These are phyloP conservation scores for Notothenia coriiceps DNA, from an alignment of 2,113 vertebrate genomes.

Conservation along the genomic window DNA sequence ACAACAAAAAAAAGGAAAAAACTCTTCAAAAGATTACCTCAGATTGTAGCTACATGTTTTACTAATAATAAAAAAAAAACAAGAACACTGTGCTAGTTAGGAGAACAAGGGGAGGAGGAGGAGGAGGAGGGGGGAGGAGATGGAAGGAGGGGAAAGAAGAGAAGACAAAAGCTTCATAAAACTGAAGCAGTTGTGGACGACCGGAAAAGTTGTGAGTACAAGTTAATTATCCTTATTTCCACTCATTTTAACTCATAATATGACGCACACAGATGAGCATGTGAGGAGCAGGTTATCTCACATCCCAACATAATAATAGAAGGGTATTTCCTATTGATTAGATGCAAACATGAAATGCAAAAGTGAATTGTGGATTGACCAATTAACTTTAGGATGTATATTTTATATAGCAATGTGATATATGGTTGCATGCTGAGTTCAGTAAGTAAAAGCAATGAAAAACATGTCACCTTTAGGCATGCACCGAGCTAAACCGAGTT, in stretches of 20 bases:
- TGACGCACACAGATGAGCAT: constrained; percentile 30
- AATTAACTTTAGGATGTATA: constrained; percentile 5
- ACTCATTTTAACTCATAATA: constrained; percentile 33
- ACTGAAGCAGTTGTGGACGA: constrained; percentile 74
- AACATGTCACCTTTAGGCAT: constrained; percentile 32
- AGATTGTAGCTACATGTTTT: background rate
- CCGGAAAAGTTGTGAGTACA: constrained; percentile 80
- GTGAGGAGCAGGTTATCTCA: constrained; percentile 18
- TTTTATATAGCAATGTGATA: background rate
- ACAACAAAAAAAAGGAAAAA: background rate
- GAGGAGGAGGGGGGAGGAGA: constrained; percentile 55
- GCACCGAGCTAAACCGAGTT: constrained; percentile 10
- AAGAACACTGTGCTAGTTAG: constrained; percentile 48
- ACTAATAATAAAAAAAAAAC: constrained; percentile 18
- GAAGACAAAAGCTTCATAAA: constrained; percentile 79
- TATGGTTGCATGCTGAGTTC: constrained; percentile 18
- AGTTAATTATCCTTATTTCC: constrained; percentile 56
- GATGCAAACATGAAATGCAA: constrained; percentile 4
- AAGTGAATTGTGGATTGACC: background rate
- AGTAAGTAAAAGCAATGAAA: constrained; percentile 17
- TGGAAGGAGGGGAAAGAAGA: constrained; percentile 69
- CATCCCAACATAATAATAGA: constrained; percentile 17
- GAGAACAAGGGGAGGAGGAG: constrained; percentile 51
- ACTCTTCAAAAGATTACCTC: background rate
- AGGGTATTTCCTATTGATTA: constrained; percentile 7